phyloP scores from a whole-genome alignment of 2,113 vertebrate genomes.

The Macaca fascicularis region DNA sequence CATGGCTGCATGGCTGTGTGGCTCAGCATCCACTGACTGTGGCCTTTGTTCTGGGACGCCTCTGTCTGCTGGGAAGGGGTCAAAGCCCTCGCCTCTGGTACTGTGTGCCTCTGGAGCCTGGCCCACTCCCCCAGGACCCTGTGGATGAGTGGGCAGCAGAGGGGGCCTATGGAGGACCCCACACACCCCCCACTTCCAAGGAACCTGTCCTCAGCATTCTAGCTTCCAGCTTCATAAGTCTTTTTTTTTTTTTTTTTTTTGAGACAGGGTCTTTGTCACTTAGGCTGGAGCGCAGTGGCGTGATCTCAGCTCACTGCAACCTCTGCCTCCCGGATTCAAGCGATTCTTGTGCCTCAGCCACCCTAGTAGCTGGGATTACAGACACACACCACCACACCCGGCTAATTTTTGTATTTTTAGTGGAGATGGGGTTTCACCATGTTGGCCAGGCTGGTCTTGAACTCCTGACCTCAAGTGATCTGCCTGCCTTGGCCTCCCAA shows the following conservation, averaged over 20 bases:
- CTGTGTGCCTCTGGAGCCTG: not conserved
- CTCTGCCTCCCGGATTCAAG: too few relatives aligned
- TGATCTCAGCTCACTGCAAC: too few relatives aligned
- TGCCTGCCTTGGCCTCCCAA: too few relatives aligned
- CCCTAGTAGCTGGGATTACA: too few relatives aligned
- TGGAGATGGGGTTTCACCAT: too few relatives aligned
- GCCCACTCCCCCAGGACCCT: not conserved
- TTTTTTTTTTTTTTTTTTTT: too few relatives aligned
- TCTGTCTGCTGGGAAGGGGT: not conserved
- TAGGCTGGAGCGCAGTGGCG: too few relatives aligned
- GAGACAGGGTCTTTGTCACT: too few relatives aligned
- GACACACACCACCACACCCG: rapidly evolving
- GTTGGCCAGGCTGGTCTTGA: too few relatives aligned
- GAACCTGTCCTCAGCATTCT: not conserved
- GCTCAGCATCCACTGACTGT: not conserved
- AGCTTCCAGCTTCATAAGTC: not conserved
- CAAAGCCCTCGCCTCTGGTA: rapidly evolving
- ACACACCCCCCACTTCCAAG: rapidly evolving
- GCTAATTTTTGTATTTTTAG: too few relatives aligned
- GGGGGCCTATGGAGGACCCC: not conserved
- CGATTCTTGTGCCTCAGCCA: too few relatives aligned
- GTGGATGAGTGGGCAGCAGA: not conserved
- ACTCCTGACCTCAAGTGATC: too few relatives aligned
- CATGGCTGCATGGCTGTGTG: not conserved
- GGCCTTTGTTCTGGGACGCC: not conserved